Base-by-base conservation (phyloP, 37 sponge, comb jelly and placozoan species). In the Sycon ciliatum region DNA sequence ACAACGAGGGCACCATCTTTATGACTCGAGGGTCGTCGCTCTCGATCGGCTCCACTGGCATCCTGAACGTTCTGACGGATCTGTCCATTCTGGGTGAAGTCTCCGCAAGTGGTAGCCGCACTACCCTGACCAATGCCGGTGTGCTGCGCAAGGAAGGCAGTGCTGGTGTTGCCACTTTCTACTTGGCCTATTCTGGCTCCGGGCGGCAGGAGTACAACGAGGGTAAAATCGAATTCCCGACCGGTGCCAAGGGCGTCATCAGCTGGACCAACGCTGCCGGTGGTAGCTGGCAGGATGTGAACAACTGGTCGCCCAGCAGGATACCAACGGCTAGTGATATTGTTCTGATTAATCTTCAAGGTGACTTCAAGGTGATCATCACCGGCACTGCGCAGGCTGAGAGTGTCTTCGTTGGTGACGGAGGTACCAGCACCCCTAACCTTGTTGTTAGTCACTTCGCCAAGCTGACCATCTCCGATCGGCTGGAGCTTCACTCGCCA, bases 141-240 rank as follows among this genome's bases (percentile, higher is more conserved):
- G 9, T 11, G 32, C 9, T 60, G 31, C 7, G 7, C 63, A 60
- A 60, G 26, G 16, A 11, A 11, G 63, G 63, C 26, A 24, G 16
- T 28, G 63, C 7, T 28, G 63, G 63, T 28, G 63, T 60, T 11
- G 63, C 63, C 31, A 60, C 63, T 9, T 60, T 60, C 9, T 60
- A 22, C 16, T 11, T 28, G 31, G 9, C 7, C 31, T 60, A 60
- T 24, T 23, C 63, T 18, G 9, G 26, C 26, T 11, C 22, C 63
- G 63, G 63, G 16, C 9, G 7, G 24, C 63, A 22, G 32, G 26
- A 22, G 9, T 60, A 11, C 7, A 11, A 30, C 32, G 22, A 28
- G 9, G 63, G 63, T 60, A 22, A 22, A 11, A 7, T 60, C 24
- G 63, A 60, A 18, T 60, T 60, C 26, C 7, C 9, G 26, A 28